Evolutionary conservation across 2,113 vertebrate species (phyloP).

Genomic region (Campylorhamphus procurvoides): DNA sequence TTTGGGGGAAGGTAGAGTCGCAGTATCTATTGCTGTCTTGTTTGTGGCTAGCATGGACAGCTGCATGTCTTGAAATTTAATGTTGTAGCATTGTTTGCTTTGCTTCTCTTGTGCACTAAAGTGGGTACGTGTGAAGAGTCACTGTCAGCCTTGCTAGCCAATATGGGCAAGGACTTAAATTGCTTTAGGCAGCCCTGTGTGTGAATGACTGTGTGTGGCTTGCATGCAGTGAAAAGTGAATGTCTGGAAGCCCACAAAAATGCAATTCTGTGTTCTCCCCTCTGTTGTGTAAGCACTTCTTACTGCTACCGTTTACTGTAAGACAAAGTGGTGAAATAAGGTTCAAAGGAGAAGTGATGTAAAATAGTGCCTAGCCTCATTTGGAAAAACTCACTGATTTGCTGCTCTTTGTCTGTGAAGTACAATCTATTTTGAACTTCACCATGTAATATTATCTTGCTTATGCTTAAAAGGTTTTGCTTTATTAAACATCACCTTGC

Average conservation of each 20-base stretch:
- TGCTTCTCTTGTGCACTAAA: accelerated
- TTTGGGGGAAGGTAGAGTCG: not conserved
- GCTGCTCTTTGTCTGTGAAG: not conserved
- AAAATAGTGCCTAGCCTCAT: not conserved
- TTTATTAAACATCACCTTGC: not conserved
- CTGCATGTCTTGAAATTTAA: not conserved
- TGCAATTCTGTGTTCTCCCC: not conserved
- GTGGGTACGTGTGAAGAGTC: accelerated
- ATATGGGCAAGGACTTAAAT: not conserved
- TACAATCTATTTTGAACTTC: not conserved
- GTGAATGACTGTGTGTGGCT: not conserved
- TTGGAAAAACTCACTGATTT: not conserved
- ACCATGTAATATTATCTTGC: not conserved
- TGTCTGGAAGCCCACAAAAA: not conserved
- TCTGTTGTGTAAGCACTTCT: not conserved
- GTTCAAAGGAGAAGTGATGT: not conserved
- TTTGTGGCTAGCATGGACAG: not conserved
- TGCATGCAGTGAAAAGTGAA: not conserved
- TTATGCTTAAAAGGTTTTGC: not conserved
- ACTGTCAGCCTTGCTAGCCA: not conserved
- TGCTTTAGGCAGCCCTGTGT: not conserved
- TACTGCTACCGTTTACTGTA: not conserved
- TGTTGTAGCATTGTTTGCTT: not conserved
- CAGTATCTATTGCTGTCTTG: accelerated
- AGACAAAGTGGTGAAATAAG: not conserved